Evolutionary conservation across 1,140 invertebrate genomes (phyloP).

Genomic region (Tenebrio molitor): DNA sequence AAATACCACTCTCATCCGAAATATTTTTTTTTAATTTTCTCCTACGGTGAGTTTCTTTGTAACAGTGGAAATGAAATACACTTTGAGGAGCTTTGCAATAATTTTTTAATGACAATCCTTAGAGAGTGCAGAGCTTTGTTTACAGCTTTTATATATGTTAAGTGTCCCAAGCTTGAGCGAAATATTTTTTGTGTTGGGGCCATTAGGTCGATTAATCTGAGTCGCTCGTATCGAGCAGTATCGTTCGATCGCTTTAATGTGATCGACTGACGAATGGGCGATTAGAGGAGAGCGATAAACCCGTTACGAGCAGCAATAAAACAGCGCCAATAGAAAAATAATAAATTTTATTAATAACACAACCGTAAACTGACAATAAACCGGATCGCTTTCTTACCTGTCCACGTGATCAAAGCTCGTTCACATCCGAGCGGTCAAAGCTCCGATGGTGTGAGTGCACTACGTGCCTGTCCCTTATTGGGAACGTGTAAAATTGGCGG

Average conservation of each 20-base stretch:
- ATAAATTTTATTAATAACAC: conserved; percentile 38
- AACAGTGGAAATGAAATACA: no score
- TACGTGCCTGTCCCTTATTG: conserved; percentile 25
- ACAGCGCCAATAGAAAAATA: conserved; percentile 19
- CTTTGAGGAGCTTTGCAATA: no score
- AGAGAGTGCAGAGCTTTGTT: no score
- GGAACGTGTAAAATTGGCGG: conserved; percentile 19
- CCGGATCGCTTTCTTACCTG: no score
- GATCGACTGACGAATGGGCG: not conserved
- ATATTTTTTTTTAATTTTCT: no score
- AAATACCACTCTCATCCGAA: no score
- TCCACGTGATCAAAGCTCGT: conserved; percentile 7
- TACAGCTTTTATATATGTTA: not conserved
- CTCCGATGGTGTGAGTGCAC: conserved; percentile 1
- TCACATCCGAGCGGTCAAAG: conserved; percentile 14
- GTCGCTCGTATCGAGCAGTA: no score
- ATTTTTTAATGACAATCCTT: no score
- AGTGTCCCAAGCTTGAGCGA: no score
- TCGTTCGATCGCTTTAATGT: not conserved
- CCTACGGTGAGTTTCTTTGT: no score
- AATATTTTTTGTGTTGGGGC: no score
- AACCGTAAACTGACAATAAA: not conserved
- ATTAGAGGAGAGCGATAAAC: not conserved
- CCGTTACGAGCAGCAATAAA: conserved; percentile 11
- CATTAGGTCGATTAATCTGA: no score